Evolutionary conservation across 2,797 vertebrate species (phyloP).

Genomic region (Hippoglossus hippoglossus): DNA sequence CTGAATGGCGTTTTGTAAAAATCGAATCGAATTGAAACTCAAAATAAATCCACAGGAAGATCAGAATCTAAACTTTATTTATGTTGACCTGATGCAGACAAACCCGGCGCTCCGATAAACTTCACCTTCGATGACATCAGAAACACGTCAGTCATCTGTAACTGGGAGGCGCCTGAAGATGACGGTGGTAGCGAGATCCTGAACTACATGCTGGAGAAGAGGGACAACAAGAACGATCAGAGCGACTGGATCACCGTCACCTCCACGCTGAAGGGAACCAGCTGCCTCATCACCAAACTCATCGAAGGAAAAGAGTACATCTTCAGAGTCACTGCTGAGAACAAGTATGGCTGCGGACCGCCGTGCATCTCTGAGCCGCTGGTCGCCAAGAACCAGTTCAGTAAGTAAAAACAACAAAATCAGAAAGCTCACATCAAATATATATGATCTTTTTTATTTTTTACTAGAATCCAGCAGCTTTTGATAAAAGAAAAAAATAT

Average conservation of each 20-base stretch:
- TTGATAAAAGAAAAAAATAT: not conserved
- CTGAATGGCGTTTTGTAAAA: too few species aligned
- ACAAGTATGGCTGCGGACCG: slow-evolving; percentile 90
- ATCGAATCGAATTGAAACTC: too few species aligned
- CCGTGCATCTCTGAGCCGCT: slow-evolving; percentile 91
- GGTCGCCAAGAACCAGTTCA: slow-evolving; percentile 96
- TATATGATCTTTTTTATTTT: not conserved
- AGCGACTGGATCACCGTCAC: slow-evolving; percentile 93
- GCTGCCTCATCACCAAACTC: slow-evolving; percentile 90
- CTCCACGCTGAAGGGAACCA: slow-evolving; percentile 92
- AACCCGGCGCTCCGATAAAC: slow-evolving; percentile 91
- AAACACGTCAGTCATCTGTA: slow-evolving; percentile 92
- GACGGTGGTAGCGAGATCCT: slow-evolving; percentile 97
- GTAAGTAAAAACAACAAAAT: slow-evolving; percentile 77
- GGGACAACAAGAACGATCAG: slow-evolving; percentile 93
- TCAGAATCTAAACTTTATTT: not conserved
- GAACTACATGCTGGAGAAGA: slow-evolving; percentile 98
- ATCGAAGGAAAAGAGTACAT: slow-evolving; percentile 98
- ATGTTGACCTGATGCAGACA: slow-evolving; percentile 81
- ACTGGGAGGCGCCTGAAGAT: slow-evolving; percentile 95
- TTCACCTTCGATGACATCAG: slow-evolving; percentile 93
- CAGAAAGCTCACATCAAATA: not conserved
- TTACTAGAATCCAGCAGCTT: too few species aligned
- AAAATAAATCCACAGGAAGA: too few species aligned
- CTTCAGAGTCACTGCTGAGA: slow-evolving; percentile 95